phyloP scores from a whole-genome alignment of 2,113 vertebrate genomes.

The Petrocephalus microphthalmus region DNA sequence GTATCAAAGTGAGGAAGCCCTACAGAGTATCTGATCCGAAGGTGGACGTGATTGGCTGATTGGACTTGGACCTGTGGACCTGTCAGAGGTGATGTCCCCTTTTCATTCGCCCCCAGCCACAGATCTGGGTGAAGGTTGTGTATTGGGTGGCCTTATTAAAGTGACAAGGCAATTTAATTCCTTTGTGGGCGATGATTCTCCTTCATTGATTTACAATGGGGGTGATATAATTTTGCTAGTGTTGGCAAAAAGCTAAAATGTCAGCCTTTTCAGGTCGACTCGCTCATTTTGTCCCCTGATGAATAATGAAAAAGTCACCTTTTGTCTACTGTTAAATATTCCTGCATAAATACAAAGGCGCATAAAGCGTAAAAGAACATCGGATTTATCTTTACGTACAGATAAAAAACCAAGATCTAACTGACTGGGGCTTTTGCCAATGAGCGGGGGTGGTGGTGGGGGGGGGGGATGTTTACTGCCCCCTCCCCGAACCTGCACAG shows the following conservation, averaged over 20 bases:
- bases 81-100: slow-evolving; percentile 40
- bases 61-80: slow-evolving; percentile 59
- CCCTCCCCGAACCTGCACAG: neutral
- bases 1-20: neutral
- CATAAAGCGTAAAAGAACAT: slow-evolving; percentile 78
- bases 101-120: slow-evolving; percentile 56
- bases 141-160: slow-evolving; percentile 80
- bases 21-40: neutral
- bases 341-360: slow-evolving; percentile 83
- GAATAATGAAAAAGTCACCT: slow-evolving; percentile 97
- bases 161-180: slow-evolving; percentile 82
- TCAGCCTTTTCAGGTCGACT: slow-evolving; percentile 92
- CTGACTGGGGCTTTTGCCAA: neutral
- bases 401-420: slow-evolving; percentile 71
- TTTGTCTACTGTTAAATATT: slow-evolving; percentile 95
- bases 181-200: slow-evolving; percentile 84
- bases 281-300: slow-evolving; percentile 73
- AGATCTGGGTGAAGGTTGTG: slow-evolving; percentile 74
- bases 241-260: slow-evolving; percentile 98
- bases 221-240: slow-evolving; percentile 89
- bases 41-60: slow-evolving; percentile 37
- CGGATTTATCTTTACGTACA: slow-evolving; percentile 78
- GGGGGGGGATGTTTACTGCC: neutral
- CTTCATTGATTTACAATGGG: slow-evolving; percentile 88
- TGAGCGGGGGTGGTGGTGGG: no score